Base-by-base conservation (phyloP, 2,888 invertebrate genomes). In the Nymphalis c-album region DNA sequence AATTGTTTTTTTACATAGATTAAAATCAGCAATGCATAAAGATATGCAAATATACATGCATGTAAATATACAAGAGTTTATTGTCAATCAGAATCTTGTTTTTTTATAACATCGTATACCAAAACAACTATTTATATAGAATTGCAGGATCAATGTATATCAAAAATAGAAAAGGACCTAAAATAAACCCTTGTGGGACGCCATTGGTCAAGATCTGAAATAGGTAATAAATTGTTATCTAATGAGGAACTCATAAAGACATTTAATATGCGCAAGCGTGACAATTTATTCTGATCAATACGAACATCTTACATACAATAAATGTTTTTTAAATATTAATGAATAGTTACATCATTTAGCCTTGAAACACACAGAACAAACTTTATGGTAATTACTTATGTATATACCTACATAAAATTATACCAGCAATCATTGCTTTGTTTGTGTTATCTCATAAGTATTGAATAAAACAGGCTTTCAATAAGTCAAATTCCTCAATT, bases 271-370 rank as follows among this genome's bases (percentile, higher is more conserved):
- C 50, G 1, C 40, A 31, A 51, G 20, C 40, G 50, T 51, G 35
- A 51, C 51, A 61, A 35, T n/a, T 61, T 60, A 50, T 26, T 47
- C 26, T 16, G 48, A 47, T 48, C 47, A 18, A 60, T 31, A 53
- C 31, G 7, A 48, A 60, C 48, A 60, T 60, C 53, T 7, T 5
- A 22, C 3, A 13, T n/a, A 60, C 48, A 60, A 51, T 51, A 61
- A 35, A 17, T 51, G 10, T 18, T 2, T 35, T n/a, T 51, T 61
- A 61, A 61, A 51, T 61, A 61, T 61, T 48, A 51, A 61, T 61
- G 61, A 51, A 57, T n/a, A 40, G 57, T 57, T 57, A 57, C 57
- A 57, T 57, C 57, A 57, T 57, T 3, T 6, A 57, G 26, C 57
- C 57, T 57, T 57, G 57, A 31, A 57, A 18, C n/a, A n/a, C 35